Conservation (phyloP, 2,113 vertebrate genomes). For the Dipodomys ordii region DNA sequence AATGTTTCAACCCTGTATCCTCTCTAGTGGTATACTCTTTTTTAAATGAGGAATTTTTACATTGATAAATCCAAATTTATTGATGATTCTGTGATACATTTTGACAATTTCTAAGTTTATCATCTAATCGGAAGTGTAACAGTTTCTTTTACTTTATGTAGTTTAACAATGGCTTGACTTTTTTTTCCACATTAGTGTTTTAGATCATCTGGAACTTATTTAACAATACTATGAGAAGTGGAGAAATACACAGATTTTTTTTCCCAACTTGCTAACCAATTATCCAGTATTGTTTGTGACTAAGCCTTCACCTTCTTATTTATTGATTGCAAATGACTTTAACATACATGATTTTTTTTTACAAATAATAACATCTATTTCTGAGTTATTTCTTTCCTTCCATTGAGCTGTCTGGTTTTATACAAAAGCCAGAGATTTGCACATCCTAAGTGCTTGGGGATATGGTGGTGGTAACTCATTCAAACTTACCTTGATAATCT, state of each 20-base stretch:
- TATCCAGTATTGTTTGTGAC: not conserved
- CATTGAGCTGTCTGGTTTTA: conserved; percentile 13
- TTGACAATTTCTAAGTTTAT: not conserved
- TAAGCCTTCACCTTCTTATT: not conserved
- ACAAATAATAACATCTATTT: conserved; percentile 29
- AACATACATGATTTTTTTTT: not conserved
- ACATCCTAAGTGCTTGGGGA: not conserved
- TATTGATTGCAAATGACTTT: conserved; percentile 24
- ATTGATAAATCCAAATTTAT: conserved; percentile 1
- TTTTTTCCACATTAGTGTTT: not conserved
- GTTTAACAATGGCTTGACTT: not conserved
- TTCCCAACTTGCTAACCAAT: not conserved
- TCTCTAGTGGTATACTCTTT: not conserved
- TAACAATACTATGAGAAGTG: not conserved
- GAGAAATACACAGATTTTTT: not conserved
- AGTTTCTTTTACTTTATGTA: not conserved
- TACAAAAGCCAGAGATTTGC: not conserved
- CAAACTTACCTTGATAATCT: conserved; percentile 1
- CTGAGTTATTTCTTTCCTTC: conserved; percentile 18
- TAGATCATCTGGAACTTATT: not conserved
- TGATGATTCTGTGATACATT: not conserved
- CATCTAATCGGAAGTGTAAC: not conserved
- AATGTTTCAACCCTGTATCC: not conserved
- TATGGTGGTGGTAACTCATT: not conserved
- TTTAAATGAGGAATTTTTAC: conserved; percentile 3